A percentile compares a stretch with the other conserved stretches of the same genome.
phyloP scores from a whole-genome alignment of 2,113 vertebrate species.

The Noctilio leporinus region DNA sequence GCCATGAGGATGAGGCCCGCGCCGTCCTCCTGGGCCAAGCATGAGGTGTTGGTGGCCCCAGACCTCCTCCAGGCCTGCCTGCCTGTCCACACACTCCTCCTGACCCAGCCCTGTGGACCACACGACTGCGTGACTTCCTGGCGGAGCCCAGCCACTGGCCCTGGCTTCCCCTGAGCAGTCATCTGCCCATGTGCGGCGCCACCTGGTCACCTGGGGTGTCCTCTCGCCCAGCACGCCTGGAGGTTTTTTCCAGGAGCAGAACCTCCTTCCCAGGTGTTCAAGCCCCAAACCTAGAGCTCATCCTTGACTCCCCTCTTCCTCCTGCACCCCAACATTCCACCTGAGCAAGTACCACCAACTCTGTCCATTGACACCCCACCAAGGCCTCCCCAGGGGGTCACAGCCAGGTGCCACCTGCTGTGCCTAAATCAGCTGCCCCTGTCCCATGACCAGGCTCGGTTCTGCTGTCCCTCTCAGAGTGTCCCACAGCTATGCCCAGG shows the following conservation, averaged over 20 bases:
- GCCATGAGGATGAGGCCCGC: not conserved
- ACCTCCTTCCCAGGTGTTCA: not conserved
- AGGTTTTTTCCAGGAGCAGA: not conserved
- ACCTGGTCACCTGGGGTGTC: not conserved
- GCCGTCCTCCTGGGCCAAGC: not conserved
- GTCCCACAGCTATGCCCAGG: not conserved
- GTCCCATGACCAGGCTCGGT: not conserved
- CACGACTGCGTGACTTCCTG: not conserved
- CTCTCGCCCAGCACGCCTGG: not conserved
- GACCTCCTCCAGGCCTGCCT: too few relatives aligned
- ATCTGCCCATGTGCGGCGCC: fast-evolving
- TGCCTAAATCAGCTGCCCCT: not conserved
- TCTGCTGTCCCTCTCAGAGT: not conserved
- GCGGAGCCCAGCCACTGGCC: not conserved
- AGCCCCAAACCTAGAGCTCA: not conserved
- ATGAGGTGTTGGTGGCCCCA: not conserved
- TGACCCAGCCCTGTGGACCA: not conserved
- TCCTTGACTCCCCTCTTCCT: not conserved
- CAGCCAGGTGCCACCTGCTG: not conserved
- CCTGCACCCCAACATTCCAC: not conserved
- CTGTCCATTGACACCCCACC: not conserved
- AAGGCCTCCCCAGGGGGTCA: fast-evolving
- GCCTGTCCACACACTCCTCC: not conserved
- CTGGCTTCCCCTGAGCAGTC: not conserved
- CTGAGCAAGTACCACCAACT: not conserved